A percentile compares a stretch with the other conserved stretches of the same genome.
These are phyloP conservation scores for Phyllostomus discolor DNA, from an alignment of 2,113 vertebrate genomes.

Conservation along the genomic window DNA sequence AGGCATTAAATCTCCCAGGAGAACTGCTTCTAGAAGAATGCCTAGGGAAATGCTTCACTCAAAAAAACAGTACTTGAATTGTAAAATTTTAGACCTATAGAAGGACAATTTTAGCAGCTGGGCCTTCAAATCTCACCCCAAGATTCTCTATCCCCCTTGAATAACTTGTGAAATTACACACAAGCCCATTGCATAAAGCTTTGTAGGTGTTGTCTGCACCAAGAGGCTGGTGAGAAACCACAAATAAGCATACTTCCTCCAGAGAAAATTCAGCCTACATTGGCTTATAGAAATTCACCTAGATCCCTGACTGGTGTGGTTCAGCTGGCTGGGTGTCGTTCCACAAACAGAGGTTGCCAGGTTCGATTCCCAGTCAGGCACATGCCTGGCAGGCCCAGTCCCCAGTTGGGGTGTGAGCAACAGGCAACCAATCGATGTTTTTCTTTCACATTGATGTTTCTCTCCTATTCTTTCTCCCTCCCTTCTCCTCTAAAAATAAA, in stretches of 20 bases:
- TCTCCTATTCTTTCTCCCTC: too few species aligned
- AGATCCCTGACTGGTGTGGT: too few species aligned
- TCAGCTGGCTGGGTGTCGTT: too few species aligned
- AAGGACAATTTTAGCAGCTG: background rate
- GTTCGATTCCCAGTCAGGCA: too few species aligned
- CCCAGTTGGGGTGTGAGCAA: too few species aligned
- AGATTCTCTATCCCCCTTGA: background rate
- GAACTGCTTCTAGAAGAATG: background rate
- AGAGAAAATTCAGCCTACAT: slow-evolving; percentile 57
- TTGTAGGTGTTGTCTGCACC: background rate
- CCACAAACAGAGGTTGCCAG: too few species aligned
- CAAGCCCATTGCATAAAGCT: background rate
- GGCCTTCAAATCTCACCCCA: background rate
- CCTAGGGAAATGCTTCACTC: background rate
- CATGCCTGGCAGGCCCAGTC: too few species aligned
- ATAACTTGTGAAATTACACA: background rate
- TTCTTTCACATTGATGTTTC: too few species aligned
- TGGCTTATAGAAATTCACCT: slow-evolving; percentile 58
- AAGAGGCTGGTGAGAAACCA: slow-evolving; percentile 46
- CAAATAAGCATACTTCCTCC: slow-evolving; percentile 70
- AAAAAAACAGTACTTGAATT: background rate
- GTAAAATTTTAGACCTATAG: background rate
- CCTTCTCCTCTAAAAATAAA: too few species aligned
- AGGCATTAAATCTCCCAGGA: background rate
- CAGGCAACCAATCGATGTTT: too few species aligned